Conservation (phyloP, 2,888 invertebrate genomes). For the Tolmerus cingulatus region DNA sequence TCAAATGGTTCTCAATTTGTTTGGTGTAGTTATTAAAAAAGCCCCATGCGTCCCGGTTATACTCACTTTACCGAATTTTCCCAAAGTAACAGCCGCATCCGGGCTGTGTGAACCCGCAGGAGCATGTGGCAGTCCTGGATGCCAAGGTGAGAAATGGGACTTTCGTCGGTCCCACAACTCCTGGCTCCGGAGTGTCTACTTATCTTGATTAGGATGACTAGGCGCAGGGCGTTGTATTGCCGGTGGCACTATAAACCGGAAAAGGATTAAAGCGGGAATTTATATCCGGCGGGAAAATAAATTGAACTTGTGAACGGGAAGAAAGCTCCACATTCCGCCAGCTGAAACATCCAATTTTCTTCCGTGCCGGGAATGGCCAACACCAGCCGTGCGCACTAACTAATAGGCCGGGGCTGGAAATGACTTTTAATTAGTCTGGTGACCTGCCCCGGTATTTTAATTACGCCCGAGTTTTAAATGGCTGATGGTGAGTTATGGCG, state of each 20-base stretch:
- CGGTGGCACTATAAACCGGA: slow-evolving; percentile 23
- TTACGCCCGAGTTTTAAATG: slow-evolving; percentile 17
- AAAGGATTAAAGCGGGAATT: slow-evolving; percentile 35
- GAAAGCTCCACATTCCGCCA: neutral
- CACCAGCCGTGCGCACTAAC: slow-evolving; percentile 12
- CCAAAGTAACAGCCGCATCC: neutral
- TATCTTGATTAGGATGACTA: slow-evolving; percentile 38
- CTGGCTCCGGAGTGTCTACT: slow-evolving; percentile 16
- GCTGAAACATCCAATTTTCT: slow-evolving; percentile 23
- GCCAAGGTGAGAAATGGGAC: slow-evolving; percentile 16
- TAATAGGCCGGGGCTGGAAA: slow-evolving; percentile 20
- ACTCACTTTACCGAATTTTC: neutral
- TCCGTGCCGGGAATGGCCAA: slow-evolving; percentile 6
- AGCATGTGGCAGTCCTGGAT: neutral
- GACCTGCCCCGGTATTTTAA: slow-evolving; percentile 36
- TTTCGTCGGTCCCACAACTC: neutral
- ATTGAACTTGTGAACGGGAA: slow-evolving; percentile 26
- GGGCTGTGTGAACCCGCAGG: neutral
- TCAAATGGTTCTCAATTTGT: neutral
- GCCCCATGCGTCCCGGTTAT: neutral
- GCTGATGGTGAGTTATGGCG: slow-evolving; percentile 12
- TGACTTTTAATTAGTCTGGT: slow-evolving; percentile 38
- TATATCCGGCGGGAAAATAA: slow-evolving; percentile 31
- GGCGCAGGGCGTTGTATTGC: neutral
- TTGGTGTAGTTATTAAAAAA: neutral